Percentiles rank a stretch among this genome's conserved stretches.
These are phyloP conservation scores for Forbesichthys agassizii DNA, from an alignment of 2,113 vertebrate genomes.

Conservation along the genomic window DNA sequence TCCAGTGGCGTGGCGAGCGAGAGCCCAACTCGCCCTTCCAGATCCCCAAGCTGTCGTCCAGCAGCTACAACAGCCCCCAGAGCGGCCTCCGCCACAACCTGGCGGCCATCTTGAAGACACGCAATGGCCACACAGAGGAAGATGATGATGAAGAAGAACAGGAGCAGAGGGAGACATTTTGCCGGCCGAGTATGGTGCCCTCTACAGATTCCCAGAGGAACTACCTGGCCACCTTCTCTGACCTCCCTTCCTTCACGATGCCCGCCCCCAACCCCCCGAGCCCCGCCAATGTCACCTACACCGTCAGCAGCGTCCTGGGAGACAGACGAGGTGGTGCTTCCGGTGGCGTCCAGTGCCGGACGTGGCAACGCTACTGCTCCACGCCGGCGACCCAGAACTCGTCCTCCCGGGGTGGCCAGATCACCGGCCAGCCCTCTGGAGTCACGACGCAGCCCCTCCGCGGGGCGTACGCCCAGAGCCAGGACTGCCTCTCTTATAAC, in stretches of 20 bases:
- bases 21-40: slow-evolving; percentile 76
- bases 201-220: slow-evolving; percentile 24
- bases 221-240: slow-evolving; percentile 8
- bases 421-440: background rate
- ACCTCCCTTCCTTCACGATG: background rate
- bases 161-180: background rate
- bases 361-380: slow-evolving; percentile 52
- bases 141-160: too few relatives aligned
- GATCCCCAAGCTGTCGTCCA: slow-evolving; percentile 83
- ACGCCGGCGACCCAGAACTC: slow-evolving; percentile 39
- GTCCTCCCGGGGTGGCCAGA: slow-evolving; percentile 30
- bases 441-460: slow-evolving; percentile 22
- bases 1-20: slow-evolving; percentile 80
- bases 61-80: slow-evolving; percentile 81
- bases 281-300: slow-evolving; percentile 42
- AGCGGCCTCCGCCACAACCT: slow-evolving; percentile 73
- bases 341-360: background rate
- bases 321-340: slow-evolving; percentile 46
- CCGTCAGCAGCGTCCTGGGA: slow-evolving; percentile 40
- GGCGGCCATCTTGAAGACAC: slow-evolving; percentile 81
- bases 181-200: slow-evolving; percentile 17
- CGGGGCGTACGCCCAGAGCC: slow-evolving; percentile 31
- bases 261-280: background rate
- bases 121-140: slow-evolving; percentile 27
- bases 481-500: slow-evolving; percentile 66